Evolutionary conservation across 2,113 vertebrate genomes (phyloP), one percentile per base, ranked within the genome.

Genomic region (Paraplagusia blochii): DNA sequence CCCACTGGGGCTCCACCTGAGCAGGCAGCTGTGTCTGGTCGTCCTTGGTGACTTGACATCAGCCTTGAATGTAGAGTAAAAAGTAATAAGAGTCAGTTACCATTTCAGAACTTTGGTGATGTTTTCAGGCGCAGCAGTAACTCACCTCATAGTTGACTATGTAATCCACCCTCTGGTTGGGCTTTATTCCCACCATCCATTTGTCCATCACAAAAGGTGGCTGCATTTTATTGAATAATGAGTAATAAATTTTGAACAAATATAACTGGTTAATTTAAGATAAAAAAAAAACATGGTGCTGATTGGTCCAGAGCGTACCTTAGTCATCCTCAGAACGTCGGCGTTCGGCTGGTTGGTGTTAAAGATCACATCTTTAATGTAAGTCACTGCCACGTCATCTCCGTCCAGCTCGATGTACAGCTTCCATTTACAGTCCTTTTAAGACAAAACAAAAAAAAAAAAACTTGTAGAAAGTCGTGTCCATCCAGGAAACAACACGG

Each of bases 351-450:
- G 87, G 88, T 94, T 94, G 85, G 90, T 87, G 78, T 90, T 96
- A 87, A 99, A 99, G 80, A 92, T 92, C 70, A 99, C 92, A 58
- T 99, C 96, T 90, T 95, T 99, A 87, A 99, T 98, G 85, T 98
- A 98, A 17, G 95, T 94, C 77, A 98, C 86, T 53, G 97, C 95
- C 58, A 96, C 90, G 66, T 98, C 95, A 81, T 99, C 96, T 64
- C 97, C 97, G 53, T 99, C 97, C 66, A 97, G 92, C 79, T 99
- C 96, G 93, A 98, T 89, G 85, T 98, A 99, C 93, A 97, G 94
- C 92, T 99, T 99, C 97, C 97, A 99, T 85, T 98, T 99, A 88
- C 95, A 96, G 76, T 99, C 95, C 97, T 99, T 86, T 79, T 84
- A 85, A 80, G 47, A n/a, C n/a, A 67, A 91, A 86, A 70, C 84